These are phyloP conservation scores for Tinamus guttatus DNA, from an alignment of 2,113 vertebrate genomes.

Conservation along the genomic window DNA sequence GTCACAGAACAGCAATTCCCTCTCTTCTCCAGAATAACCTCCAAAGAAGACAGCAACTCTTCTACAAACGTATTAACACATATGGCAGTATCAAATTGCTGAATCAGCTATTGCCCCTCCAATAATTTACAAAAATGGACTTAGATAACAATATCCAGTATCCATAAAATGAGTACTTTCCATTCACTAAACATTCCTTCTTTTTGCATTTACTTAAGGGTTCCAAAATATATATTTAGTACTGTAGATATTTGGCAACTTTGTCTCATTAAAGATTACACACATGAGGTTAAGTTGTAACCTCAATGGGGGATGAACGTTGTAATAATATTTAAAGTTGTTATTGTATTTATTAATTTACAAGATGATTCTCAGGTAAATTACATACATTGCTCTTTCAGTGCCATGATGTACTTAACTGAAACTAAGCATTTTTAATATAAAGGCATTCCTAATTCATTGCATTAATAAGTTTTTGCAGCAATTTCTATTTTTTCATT, in stretches of 20 bases:
- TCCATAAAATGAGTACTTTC: neutral
- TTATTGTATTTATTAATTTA: neutral
- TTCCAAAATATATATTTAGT: neutral
- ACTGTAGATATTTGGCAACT: neutral
- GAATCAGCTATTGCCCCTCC: neutral
- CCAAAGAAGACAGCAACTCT: neutral
- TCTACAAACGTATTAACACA: neutral
- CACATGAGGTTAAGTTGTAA: neutral
- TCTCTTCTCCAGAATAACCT: neutral
- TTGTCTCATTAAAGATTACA: neutral
- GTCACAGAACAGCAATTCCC: neutral
- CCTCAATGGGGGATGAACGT: accelerated
- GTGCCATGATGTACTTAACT: neutral
- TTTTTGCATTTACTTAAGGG: neutral
- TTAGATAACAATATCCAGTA: neutral
- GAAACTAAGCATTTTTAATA: neutral
- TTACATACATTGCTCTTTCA: neutral
- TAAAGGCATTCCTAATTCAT: neutral
- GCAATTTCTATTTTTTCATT: neutral
- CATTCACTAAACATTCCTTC: neutral
- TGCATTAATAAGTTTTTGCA: neutral
- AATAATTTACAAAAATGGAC: neutral
- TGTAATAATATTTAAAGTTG: neutral
- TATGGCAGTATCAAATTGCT: neutral
- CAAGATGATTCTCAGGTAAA: neutral